Evolutionary conservation across 2,797 vertebrate genomes (phyloP).

Genomic region (Gymnoscopelus braueri): DNA sequence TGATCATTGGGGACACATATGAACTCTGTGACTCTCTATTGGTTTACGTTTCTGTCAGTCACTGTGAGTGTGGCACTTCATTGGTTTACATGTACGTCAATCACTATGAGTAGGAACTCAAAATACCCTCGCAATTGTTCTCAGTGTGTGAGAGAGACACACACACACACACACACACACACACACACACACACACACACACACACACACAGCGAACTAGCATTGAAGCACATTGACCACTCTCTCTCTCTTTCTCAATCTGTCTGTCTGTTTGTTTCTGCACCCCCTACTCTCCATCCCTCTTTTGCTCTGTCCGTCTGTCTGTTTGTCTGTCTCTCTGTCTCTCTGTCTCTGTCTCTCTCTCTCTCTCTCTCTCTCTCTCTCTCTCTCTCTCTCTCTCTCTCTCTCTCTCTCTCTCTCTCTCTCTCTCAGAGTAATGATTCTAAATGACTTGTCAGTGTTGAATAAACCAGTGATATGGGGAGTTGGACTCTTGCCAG

Average conservation of each 20-base stretch:
- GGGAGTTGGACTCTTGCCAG: slow-evolving; percentile 1
- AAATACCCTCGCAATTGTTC: no score
- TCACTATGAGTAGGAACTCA: no score
- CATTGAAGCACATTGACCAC: no score
- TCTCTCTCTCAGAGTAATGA: neutral
- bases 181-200: no score
- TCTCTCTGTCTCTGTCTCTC: neutral
- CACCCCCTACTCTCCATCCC: neutral
- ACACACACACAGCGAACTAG: no score
- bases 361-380: slow-evolving; percentile 5
- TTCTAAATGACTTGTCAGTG: slow-evolving; percentile 2
- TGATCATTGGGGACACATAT: no score
- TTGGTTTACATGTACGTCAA: no score
- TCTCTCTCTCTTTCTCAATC: neutral
- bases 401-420: slow-evolving; percentile 4
- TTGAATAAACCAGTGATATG: slow-evolving; percentile 15
- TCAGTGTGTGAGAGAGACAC: no score
- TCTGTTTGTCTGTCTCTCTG: neutral
- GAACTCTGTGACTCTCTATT: no score
- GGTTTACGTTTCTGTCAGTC: no score
- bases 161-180: no score
- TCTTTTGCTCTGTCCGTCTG: neutral
- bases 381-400: neutral
- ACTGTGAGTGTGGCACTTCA: no score
- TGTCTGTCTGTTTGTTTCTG: neutral